Evolutionary conservation across 2,113 vertebrate species (phyloP).

Genomic region (Rutilus rutilus): DNA sequence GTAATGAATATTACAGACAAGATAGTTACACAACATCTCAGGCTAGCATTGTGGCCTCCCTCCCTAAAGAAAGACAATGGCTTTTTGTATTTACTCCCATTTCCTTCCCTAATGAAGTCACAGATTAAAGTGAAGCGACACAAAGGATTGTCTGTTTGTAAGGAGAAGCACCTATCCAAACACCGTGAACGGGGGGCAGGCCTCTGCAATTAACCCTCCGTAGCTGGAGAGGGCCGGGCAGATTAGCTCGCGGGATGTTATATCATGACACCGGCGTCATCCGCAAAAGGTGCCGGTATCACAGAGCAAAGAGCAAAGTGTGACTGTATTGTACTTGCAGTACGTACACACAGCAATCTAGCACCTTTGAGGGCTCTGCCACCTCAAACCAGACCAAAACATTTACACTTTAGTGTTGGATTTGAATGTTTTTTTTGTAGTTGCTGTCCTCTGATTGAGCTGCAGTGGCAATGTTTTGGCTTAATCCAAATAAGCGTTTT

Average conservation of each 20-base stretch:
- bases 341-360: no score
- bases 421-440: neutral
- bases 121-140: slow-evolving; percentile 76
- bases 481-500: neutral
- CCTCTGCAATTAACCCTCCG: slow-evolving; percentile 72
- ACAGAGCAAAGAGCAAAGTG: neutral
- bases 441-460: neutral
- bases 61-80: slow-evolving; percentile 75
- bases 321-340: neutral
- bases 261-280: slow-evolving; percentile 53
- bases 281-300: neutral
- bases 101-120: slow-evolving; percentile 85
- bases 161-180: slow-evolving; percentile 82
- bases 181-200: slow-evolving; percentile 75
- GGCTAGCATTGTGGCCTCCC: slow-evolving; percentile 52
- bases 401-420: neutral
- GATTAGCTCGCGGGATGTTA: slow-evolving; percentile 50
- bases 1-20: slow-evolving; percentile 64
- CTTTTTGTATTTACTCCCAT: slow-evolving; percentile 81
- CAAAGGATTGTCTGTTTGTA: slow-evolving; percentile 79
- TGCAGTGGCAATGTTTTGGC: neutral
- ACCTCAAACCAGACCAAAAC: neutral
- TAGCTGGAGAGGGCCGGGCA: slow-evolving; percentile 56
- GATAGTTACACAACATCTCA: slow-evolving; percentile 71
- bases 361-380: no score